Evolutionary conservation across 2,113 vertebrate genomes (phyloP), one percentile per base, ranked within the genome.

Genomic region (Phalacrocorax pelagicus): DNA sequence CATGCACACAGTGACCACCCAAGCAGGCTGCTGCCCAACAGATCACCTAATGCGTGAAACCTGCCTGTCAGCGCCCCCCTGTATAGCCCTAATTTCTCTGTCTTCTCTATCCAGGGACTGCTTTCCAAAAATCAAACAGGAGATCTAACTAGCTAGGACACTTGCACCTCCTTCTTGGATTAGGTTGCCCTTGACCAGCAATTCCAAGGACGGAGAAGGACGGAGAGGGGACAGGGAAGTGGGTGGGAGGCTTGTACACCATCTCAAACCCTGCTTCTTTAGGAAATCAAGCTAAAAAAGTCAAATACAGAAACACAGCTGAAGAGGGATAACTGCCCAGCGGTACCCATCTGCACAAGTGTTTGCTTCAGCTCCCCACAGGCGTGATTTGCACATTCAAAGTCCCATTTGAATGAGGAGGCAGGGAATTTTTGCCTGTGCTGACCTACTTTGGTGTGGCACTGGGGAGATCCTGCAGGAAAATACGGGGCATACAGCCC

Each of bases 1-100:
- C 36, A 7, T 2, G 44, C 30, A 5, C 12, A 4, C 2, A 0
- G 81, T 11, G n/a, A 47, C 30, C 55, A 6, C 38, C 42, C 36
- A 12, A 19, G 18, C 62, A 52, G 21, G 87, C 24, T 46, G 46
- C 71, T 66, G 77, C 51, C 57, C 57, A 62, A 5, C 19, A n/a
- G 4, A 10, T 17, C 57, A 9, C 32, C 34, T 11, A 4, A 15
- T 8, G 16, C 2, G 44, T 23, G 55, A 80, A 55, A 88, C 10
- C 30, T 22, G 54, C 23, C 66, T 22, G 21, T 18, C 70, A 5
- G 38, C 7, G 65, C 23, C 36, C 30, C 13, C 29, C 65, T 6
- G 19, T 2, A 49, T 34, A 59, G 23, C 46, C 62, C 36, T 4
- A 7, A 9, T 65, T 19, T 0, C 0, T 23, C 38, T 11, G 22